Evolutionary conservation across 2,113 vertebrate species (phyloP).

Genomic region (Cyanoderma ruficeps): DNA sequence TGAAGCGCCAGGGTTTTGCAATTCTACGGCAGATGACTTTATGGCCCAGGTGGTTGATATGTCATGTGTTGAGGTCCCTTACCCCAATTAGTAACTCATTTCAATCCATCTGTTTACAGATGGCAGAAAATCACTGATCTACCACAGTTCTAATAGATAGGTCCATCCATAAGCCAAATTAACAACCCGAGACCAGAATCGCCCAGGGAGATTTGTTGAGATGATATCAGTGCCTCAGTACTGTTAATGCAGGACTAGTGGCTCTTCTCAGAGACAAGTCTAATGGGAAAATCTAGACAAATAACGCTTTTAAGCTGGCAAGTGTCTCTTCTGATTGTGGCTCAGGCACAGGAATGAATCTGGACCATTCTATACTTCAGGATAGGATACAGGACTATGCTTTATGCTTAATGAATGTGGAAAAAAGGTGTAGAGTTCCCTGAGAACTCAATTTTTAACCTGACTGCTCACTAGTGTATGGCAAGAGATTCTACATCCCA

Average conservation of each 20-base stretch:
- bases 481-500: neutral
- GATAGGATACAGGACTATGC: neutral
- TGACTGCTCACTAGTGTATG: neutral
- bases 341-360: neutral
- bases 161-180: neutral
- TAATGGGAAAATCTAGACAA: neutral
- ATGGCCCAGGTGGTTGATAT: neutral
- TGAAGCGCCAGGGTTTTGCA: neutral
- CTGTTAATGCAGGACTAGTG: neutral
- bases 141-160: neutral
- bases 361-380: neutral
- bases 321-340: neutral
- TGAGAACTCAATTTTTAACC: neutral
- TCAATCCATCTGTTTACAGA: neutral
- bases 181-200: neutral
- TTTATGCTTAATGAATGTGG: neutral
- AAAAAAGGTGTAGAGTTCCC: neutral
- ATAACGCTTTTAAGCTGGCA: neutral
- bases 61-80: neutral
- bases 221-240: neutral
- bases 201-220: neutral
- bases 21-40: neutral
- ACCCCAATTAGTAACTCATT: neutral
- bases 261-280: neutral
- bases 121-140: neutral